These are phyloP conservation scores for Hemibagrus wyckioides DNA, from an alignment of 2,113 vertebrate genomes.

Conservation along the genomic window DNA sequence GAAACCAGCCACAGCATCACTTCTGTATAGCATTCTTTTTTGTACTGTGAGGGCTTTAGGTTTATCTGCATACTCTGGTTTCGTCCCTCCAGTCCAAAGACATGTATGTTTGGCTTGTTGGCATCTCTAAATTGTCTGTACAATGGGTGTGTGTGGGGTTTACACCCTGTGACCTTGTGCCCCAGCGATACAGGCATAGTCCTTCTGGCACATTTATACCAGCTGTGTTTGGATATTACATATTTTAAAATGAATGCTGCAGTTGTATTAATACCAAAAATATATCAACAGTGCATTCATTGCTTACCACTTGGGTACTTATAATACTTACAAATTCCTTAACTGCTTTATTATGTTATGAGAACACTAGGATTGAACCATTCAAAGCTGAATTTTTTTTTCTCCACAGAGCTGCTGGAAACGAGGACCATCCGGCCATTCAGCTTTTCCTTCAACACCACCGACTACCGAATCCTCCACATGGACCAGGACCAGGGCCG, in stretches of 20 bases:
- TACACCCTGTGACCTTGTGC: no score
- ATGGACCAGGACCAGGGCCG: constrained; percentile 85
- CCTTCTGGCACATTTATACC: background rate
- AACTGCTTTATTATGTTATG: background rate
- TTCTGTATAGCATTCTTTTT: background rate
- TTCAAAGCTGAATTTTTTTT: background rate
- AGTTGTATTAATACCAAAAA: background rate
- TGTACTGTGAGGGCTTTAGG: background rate
- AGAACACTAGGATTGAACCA: background rate
- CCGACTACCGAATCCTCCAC: constrained; percentile 80
- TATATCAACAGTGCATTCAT: background rate
- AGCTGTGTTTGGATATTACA: background rate
- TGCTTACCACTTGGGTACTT: no score
- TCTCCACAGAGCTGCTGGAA: constrained; percentile 75
- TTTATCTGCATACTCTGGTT: no score
- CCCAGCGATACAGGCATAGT: background rate
- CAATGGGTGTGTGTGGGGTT: no score
- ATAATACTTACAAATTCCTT: no score
- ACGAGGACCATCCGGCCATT: constrained; percentile 77
- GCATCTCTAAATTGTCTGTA: background rate
- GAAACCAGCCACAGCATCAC: background rate
- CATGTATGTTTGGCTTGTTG: background rate
- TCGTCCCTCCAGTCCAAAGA: no score
- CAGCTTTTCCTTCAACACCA: constrained; percentile 83
- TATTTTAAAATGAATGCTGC: no score